phyloP scores from a whole-genome alignment of 2,113 vertebrate genomes.

The Pterocles gutturalis region DNA sequence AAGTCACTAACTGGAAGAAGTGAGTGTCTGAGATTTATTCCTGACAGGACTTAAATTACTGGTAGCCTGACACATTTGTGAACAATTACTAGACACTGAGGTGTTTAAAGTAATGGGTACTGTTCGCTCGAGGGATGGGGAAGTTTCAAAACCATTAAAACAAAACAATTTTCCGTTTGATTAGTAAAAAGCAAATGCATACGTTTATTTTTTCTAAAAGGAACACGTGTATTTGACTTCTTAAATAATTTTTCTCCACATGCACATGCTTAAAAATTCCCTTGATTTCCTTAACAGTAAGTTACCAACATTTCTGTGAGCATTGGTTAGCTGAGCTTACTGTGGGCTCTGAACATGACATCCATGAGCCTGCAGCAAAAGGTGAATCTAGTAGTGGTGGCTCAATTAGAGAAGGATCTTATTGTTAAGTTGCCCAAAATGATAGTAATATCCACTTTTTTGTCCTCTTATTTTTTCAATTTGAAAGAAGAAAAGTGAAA shows the following conservation, averaged over 20 bases:
- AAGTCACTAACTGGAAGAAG: slow-evolving; percentile 86
- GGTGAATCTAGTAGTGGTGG: slow-evolving; percentile 2
- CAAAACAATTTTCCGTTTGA: slow-evolving; percentile 78
- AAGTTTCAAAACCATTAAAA: slow-evolving; percentile 78
- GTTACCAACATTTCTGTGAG: background rate
- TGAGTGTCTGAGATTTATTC: slow-evolving; percentile 80
- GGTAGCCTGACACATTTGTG: slow-evolving; percentile 82
- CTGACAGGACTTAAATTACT: slow-evolving; percentile 85
- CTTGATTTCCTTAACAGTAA: slow-evolving; percentile 19
- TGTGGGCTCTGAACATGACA: slow-evolving; percentile 24
- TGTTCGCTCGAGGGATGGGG: slow-evolving; percentile 75
- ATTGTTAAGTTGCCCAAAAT: background rate
- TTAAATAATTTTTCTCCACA: slow-evolving; percentile 28
- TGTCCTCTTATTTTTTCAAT: background rate
- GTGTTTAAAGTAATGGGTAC: slow-evolving; percentile 83
- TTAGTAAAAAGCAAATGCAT: slow-evolving; percentile 71
- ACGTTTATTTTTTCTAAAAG: slow-evolving; percentile 33
- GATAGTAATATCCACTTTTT: background rate
- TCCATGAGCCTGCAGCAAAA: background rate
- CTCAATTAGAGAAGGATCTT: background rate
- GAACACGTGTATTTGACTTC: slow-evolving; percentile 9
- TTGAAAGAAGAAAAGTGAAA: background rate
- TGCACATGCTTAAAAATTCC: background rate
- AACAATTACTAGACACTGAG: slow-evolving; percentile 83
- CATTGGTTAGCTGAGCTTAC: background rate